These are phyloP conservation scores for Epinephelus fuscoguttatus DNA, from an alignment of 2,113 vertebrate genomes.

Conservation along the genomic window DNA sequence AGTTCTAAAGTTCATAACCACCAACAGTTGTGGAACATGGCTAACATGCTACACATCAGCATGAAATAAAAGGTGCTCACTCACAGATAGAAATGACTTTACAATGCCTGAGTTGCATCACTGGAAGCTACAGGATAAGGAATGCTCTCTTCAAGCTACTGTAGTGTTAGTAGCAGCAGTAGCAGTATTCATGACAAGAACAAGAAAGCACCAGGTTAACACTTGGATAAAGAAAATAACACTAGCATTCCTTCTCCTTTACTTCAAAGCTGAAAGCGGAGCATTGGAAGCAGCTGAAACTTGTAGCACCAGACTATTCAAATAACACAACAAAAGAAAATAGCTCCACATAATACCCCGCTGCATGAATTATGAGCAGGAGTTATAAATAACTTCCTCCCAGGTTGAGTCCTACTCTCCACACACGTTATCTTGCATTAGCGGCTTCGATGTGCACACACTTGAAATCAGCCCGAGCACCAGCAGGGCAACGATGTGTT, in stretches of 20 bases:
- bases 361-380: conserved; percentile 11
- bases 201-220: conserved; percentile 13
- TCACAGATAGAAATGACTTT: neutral
- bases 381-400: conserved; percentile 49
- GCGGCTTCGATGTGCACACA: conserved; percentile 24
- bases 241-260: neutral
- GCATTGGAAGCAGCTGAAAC: conserved; percentile 12
- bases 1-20: no score
- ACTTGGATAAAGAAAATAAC: neutral
- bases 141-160: neutral
- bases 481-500: conserved; percentile 56
- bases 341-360: neutral
- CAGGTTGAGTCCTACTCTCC: neutral
- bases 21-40: no score
- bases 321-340: neutral
- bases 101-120: neutral
- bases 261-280: conserved; percentile 29
- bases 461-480: conserved; percentile 23
- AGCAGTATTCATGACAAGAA: neutral
- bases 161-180: no score
- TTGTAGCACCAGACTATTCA: conserved; percentile 15
- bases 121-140: neutral
- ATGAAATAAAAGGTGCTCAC: neutral
- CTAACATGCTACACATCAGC: no score
- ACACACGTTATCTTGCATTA: conserved; percentile 18